These are phyloP conservation scores for Erynnis tages DNA, from an alignment of 2,888 invertebrate genomes.

Conservation along the genomic window DNA sequence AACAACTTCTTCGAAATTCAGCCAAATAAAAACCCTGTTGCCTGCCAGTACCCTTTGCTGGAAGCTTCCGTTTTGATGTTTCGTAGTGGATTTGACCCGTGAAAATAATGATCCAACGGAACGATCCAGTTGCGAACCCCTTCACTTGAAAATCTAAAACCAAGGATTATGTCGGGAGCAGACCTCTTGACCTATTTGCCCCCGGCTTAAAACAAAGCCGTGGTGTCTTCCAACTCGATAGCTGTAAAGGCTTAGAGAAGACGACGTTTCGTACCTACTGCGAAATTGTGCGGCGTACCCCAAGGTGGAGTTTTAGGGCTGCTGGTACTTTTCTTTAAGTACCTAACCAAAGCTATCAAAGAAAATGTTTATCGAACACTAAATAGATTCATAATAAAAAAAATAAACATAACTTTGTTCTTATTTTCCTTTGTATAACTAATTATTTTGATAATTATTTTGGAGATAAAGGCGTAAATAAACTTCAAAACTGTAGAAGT, in stretches of 20 bases:
- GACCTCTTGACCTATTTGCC: conserved; percentile 35
- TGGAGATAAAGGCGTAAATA: too few species aligned
- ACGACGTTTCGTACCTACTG: conserved; percentile 3
- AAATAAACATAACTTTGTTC: too few species aligned
- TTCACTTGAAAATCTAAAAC: conserved; percentile 23
- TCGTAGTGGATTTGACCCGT: conserved; percentile 9
- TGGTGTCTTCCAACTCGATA: conserved; percentile 17
- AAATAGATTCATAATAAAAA: too few species aligned
- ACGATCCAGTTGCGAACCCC: conserved; percentile 13
- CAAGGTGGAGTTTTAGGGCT: too few species aligned
- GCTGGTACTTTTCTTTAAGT: too few species aligned
- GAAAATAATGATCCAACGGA: conserved; percentile 21
- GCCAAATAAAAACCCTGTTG: background rate
- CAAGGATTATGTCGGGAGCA: conserved; percentile 34
- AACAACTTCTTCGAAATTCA: conserved; percentile 1
- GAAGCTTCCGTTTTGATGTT: conserved; percentile 10
- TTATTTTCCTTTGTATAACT: too few species aligned
- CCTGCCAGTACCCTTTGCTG: conserved; percentile 1
- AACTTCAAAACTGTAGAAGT: too few species aligned
- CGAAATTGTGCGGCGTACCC: background rate
- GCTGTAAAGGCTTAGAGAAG: conserved; percentile 1
- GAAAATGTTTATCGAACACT: too few species aligned
- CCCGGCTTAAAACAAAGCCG: conserved; percentile 23
- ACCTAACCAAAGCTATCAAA: too few species aligned
- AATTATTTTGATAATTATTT: too few species aligned